A percentile compares a stretch with the other conserved stretches of the same genome.
phyloP scores from a whole-genome alignment of 2,797 vertebrate species.

The Hyperoplus immaculatus region DNA sequence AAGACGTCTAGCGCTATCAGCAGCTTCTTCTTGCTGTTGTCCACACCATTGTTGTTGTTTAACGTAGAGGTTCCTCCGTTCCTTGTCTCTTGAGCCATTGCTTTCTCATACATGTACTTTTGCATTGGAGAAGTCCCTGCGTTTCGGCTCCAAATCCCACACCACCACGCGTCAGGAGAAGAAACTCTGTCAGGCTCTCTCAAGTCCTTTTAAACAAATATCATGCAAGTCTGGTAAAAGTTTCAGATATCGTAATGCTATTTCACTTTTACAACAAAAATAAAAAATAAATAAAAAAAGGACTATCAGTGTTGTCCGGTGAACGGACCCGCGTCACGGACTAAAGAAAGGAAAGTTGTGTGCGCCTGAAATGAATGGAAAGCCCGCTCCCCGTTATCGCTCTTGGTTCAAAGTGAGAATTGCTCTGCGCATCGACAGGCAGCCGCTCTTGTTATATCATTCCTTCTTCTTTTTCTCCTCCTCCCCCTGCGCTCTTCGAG shows the following conservation, averaged over 20 bases:
- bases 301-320: not conserved
- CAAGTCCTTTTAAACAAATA: constrained; percentile 56
- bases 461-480: constrained; percentile 78
- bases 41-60: constrained; percentile 91
- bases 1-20: constrained; percentile 94
- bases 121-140: constrained; percentile 87
- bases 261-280: constrained; percentile 17
- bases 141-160: constrained; percentile 68
- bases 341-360: constrained; percentile 37
- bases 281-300: not conserved
- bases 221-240: constrained; percentile 60
- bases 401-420: constrained; percentile 63
- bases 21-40: constrained; percentile 91
- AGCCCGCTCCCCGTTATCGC: constrained; percentile 62
- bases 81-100: constrained; percentile 94
- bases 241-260: constrained; percentile 51
- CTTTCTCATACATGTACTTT: constrained; percentile 98
- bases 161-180: constrained; percentile 57
- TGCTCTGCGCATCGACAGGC: constrained; percentile 74
- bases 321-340: constrained; percentile 43
- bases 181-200: constrained; percentile 42
- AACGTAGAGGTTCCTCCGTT: constrained; percentile 94
- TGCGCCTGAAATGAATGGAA: constrained; percentile 67
- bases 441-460: constrained; percentile 90
- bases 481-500: constrained; percentile 79